Base-by-base conservation (phyloP, 2,113 vertebrate species). In the Mesoclemmys tuberculata region DNA sequence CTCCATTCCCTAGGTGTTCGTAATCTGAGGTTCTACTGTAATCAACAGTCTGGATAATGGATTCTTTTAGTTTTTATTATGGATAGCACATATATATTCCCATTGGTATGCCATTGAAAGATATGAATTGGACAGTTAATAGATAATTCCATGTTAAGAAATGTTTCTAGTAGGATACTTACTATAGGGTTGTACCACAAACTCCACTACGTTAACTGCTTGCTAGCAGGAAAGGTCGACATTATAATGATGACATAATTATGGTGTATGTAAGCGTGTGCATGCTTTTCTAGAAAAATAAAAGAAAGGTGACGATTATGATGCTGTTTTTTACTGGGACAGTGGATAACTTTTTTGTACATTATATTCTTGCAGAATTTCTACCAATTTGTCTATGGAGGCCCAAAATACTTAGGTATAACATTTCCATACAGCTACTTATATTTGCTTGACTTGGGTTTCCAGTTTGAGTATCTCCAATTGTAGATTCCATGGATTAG, bases 221-320 rank as follows among this genome's bases (percentile, higher is more conserved):
- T 41, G 74, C 38, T 14, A 75, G 74, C 38, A 44, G 74, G 74
- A 46, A 46, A 75, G 24, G 22, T 75, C 41, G 46, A 27, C 6
- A 29, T 77, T 77, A 12, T 22, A 38, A n/a, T 21, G 22, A 2
- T 24, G 35, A 19, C 14, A 68, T n/a, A n/a, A 68, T 18, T 68
- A 19, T 68, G 87, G 52, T 2, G 0, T 18, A 44, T 71, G 9
- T 35, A 13, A 64, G 10, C 7, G 46, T 19, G 38, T 71, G 24
- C 81, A 11, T 1, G 2, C 0, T 19, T 88, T 41, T 46, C 56
- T 90, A 49, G 81, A 68, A 51, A 79, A 94, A 79, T 64, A 3
- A 85, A 88, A 27, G 54, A 29, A 2, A 2, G n/a, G 35, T 77
- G 24, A 8, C 26, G 0, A 0, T 6, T 41, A 1, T 22, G 51